Conservation (phyloP, 2,113 vertebrate species). For the Dicerorhinus sumatrensis region DNA sequence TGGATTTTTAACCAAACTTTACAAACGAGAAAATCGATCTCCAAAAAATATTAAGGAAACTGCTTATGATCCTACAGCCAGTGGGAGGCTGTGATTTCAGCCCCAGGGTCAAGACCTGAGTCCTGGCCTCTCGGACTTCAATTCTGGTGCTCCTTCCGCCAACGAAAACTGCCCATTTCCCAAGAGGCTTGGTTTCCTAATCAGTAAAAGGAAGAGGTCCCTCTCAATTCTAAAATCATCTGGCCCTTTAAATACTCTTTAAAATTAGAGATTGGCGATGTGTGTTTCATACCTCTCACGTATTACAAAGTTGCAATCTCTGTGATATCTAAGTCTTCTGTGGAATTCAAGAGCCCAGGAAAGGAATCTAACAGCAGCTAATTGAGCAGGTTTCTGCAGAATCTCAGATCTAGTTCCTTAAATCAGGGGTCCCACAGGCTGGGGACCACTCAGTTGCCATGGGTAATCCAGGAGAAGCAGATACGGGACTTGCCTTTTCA, state of each 20-base stretch:
- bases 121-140: neutral
- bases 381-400: neutral
- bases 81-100: neutral
- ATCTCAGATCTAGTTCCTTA: neutral
- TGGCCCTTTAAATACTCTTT: neutral
- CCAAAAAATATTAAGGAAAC: neutral
- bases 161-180: neutral
- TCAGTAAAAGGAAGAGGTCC: neutral
- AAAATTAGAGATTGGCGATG: neutral
- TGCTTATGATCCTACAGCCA: neutral
- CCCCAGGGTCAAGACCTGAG: neutral
- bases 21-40: neutral
- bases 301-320: neutral
- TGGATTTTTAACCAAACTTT: neutral
- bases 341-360: neutral
- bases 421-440: neutral
- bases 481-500: neutral
- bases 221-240: slow-evolving; percentile 34
- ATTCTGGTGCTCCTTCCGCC: neutral
- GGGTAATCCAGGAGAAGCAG: neutral
- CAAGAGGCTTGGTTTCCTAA: neutral
- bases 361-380: neutral
- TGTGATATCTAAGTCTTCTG: neutral
- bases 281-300: neutral
- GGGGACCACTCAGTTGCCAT: neutral